A percentile compares a stretch with the other conserved stretches of the same genome.
These are phyloP conservation scores for Acronicta aceris DNA, from an alignment of 2,888 invertebrate species.

Conservation along the genomic window DNA sequence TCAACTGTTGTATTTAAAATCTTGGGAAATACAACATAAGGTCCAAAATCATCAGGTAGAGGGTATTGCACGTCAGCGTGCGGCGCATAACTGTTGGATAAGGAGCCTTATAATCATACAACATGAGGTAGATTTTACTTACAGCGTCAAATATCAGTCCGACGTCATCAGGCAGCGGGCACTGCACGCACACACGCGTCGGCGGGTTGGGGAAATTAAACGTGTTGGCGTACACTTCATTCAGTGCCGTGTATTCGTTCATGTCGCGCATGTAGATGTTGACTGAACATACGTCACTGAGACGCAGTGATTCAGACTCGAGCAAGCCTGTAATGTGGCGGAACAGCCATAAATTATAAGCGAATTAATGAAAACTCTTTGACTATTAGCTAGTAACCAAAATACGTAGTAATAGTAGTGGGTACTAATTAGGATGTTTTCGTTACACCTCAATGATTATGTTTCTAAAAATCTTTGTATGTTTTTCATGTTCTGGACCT, in stretches of 20 bases:
- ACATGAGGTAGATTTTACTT: slow-evolving; percentile 58
- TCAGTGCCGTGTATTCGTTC: slow-evolving; percentile 93
- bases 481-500: no score
- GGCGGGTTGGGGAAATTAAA: slow-evolving; percentile 95
- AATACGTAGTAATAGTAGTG: no score
- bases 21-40: background rate
- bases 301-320: slow-evolving; percentile 81
- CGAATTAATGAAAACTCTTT: background rate
- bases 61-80: no score
- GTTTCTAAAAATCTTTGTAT: no score
- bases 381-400: background rate
- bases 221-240: slow-evolving; percentile 93
- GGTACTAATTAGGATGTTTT: no score
- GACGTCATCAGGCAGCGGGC: slow-evolving; percentile 91
- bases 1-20: background rate
- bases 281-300: slow-evolving; percentile 93
- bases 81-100: no score
- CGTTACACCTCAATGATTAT: no score
- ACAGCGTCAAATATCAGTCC: slow-evolving; percentile 94
- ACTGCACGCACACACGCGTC: slow-evolving; percentile 95
- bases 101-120: no score
- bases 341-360: slow-evolving; percentile 31
- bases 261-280: slow-evolving; percentile 96
- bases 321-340: slow-evolving; percentile 83
- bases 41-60: background rate